Evolutionary conservation across 2,113 vertebrate genomes (phyloP).

Genomic region (Astur gentilis): DNA sequence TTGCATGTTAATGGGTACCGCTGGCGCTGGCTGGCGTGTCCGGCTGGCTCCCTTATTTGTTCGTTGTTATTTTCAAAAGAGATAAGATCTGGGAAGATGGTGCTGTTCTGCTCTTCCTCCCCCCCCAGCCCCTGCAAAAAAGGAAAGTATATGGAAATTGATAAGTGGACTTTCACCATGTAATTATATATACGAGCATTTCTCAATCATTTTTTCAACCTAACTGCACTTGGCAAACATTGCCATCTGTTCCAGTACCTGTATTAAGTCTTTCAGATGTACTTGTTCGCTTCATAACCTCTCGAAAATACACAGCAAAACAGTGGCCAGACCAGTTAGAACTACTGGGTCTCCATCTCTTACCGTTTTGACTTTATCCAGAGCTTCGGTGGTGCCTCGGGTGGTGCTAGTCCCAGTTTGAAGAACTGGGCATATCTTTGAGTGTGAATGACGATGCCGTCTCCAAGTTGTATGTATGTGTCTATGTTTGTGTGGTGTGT

Average conservation of each 20-base stretch:
- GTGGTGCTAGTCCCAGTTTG: neutral
- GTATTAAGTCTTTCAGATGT: neutral
- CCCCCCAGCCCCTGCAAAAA: neutral
- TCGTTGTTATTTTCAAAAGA: constrained; percentile 18
- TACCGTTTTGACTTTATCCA: neutral
- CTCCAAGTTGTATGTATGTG: neutral
- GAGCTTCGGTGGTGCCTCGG: neutral
- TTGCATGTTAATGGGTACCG: neutral
- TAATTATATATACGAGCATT: neutral
- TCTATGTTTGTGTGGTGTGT: neutral
- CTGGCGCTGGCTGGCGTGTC: neutral
- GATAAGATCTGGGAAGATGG: neutral
- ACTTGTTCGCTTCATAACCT: neutral
- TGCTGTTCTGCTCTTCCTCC: neutral
- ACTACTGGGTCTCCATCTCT: neutral
- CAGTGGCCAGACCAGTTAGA: neutral
- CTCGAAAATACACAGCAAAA: neutral
- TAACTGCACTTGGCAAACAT: neutral
- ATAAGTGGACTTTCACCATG: neutral
- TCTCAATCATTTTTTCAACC: neutral
- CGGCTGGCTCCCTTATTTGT: constrained; percentile 11
- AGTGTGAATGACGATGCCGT: neutral
- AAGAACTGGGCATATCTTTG: neutral
- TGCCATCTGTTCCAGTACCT: neutral
- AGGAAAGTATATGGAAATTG: neutral